Evolutionary conservation across 2,888 invertebrate species (phyloP).

Genomic region (Drosophila neonasuta): DNA sequence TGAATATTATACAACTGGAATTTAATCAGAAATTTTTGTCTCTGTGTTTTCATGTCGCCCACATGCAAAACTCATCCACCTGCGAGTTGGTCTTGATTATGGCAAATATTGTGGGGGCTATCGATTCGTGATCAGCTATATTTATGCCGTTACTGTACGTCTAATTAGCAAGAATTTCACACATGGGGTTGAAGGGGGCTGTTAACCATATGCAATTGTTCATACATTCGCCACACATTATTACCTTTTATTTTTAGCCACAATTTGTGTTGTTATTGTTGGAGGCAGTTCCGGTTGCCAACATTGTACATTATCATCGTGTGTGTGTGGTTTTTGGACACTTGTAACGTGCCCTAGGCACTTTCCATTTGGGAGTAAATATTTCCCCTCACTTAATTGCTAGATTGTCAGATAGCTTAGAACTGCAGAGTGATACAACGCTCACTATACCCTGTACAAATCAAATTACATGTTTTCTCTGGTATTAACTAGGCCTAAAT

Average conservation of each 20-base stretch:
- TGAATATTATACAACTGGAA: background rate
- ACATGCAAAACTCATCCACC: conserved; percentile 9
- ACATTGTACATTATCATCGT: conserved; percentile 26
- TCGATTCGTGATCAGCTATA: conserved; percentile 26
- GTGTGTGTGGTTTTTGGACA: background rate
- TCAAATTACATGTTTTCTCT: background rate
- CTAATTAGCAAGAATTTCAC: conserved; percentile 34
- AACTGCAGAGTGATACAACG: background rate
- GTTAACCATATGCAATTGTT: conserved; percentile 9
- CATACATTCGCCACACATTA: conserved; percentile 4
- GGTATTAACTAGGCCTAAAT: conserved; percentile 8
- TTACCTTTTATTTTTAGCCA: conserved; percentile 5
- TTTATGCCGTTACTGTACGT: conserved; percentile 11
- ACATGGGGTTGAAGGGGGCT: background rate
- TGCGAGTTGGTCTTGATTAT: conserved; percentile 11
- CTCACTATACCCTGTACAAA: conserved; percentile 18
- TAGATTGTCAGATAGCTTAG: conserved; percentile 2
- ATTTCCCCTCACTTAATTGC: conserved; percentile 39
- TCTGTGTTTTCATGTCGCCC: conserved; percentile 1
- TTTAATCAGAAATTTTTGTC: background rate
- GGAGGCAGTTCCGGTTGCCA: conserved; percentile 13
- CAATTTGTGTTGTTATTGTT: background rate
- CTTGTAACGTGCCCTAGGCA: conserved; percentile 14
- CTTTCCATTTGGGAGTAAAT: conserved; percentile 30
- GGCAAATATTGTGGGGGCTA: conserved; percentile 5